Evolutionary conservation across 2,113 vertebrate genomes (phyloP).

Genomic region (Marmota monax): DNA sequence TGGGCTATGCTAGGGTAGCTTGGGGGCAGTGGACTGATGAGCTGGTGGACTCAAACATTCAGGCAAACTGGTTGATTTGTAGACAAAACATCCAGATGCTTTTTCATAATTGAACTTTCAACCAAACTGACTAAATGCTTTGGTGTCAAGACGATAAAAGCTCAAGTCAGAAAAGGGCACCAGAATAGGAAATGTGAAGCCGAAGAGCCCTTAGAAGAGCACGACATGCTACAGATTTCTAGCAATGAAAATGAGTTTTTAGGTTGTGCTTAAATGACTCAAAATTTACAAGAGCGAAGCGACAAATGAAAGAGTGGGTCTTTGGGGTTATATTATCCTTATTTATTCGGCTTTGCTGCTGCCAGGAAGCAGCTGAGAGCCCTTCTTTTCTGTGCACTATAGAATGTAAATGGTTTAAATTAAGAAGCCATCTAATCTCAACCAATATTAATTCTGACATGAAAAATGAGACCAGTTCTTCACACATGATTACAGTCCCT

Average conservation of each 20-base stretch:
- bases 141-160: conserved; percentile 46
- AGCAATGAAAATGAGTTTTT: conserved; percentile 27
- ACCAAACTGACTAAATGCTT: conserved; percentile 11
- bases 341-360: background rate
- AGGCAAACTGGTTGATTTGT: background rate
- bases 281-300: background rate
- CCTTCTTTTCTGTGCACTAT: background rate
- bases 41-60: background rate
- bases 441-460: conserved; percentile 10
- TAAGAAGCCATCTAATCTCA: conserved; percentile 48
- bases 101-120: conserved; percentile 35
- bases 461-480: conserved; percentile 60
- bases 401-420: conserved; percentile 53
- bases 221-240: background rate
- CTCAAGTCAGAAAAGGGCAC: conserved; percentile 45
- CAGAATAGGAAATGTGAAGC: background rate
- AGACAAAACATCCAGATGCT: conserved; percentile 24
- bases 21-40: background rate
- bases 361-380: background rate
- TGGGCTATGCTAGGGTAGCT: background rate
- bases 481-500: background rate
- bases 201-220: fast-evolving
- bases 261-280: background rate
- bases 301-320: background rate
- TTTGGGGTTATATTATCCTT: background rate